A percentile compares a stretch with the other conserved stretches of the same genome.
Evolutionary conservation across 2,113 vertebrate genomes (phyloP).

Genomic region (Furnarius figulus): DNA sequence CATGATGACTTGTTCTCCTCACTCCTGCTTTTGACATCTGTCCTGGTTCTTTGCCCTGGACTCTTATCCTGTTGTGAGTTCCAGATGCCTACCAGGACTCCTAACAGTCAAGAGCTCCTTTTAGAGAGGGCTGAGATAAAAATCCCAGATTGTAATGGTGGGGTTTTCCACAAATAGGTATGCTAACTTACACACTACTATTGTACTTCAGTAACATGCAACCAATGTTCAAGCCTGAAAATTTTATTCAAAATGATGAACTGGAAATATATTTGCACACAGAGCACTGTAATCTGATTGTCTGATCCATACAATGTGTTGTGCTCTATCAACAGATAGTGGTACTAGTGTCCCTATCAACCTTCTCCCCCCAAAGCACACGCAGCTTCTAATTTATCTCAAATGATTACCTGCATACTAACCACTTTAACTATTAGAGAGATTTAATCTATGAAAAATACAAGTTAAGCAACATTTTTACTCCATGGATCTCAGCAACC

Average conservation of each 20-base stretch:
- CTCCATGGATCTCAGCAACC: background rate
- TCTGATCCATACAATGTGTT: background rate
- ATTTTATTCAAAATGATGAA: background rate
- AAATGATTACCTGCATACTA: background rate
- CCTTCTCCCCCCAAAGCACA: background rate
- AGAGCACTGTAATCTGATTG: background rate
- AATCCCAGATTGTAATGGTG: rapidly evolving
- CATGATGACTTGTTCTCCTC: background rate
- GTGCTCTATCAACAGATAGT: background rate
- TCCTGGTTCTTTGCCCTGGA: background rate
- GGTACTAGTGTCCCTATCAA: background rate
- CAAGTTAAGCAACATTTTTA: background rate
- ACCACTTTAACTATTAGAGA: background rate
- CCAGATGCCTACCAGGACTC: background rate
- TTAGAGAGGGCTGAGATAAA: background rate
- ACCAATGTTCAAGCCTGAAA: background rate
- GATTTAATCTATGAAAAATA: background rate
- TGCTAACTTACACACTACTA: background rate
- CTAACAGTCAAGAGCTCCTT: background rate
- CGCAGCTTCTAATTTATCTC: background rate
- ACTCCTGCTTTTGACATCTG: background rate
- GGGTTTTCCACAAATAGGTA: background rate
- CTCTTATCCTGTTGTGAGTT: background rate
- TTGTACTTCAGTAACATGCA: background rate
- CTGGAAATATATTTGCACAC: background rate